Evolutionary conservation across 2,113 vertebrate genomes (phyloP), one percentile per base, ranked within the genome.

Genomic region (Tor tambroides): DNA sequence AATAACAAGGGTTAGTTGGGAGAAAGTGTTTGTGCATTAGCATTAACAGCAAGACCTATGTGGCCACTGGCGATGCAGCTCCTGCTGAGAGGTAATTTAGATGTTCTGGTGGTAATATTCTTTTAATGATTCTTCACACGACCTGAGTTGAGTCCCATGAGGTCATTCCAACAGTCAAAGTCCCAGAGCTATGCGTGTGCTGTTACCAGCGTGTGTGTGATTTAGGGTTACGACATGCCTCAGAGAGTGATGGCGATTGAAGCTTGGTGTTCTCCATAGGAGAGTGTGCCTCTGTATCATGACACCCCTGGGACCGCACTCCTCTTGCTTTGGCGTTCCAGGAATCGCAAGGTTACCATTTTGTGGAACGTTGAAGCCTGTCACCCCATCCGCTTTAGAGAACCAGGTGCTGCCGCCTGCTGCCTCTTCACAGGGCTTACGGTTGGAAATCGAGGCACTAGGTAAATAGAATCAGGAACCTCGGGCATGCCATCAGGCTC

Each of bases 371-470:
- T 83, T 84, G 85, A 90, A 84, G 84, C 87, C 67, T 91, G 90
- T 91, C 90, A 91, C 90, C 85, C 89, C 87, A 87, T 91, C 90
- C 85, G 23, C 59, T 84, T 54, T 84, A 81, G 72, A 46, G 79
- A 72, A 78, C 90, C 92, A 91, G 92, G 90, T 93, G 77, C 87
- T 80, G 86, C 77, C 26, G 38, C 63, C 80, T 74, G 80, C 83
- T 41, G 87, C 72, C 46, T 23, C 86, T 35, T 78, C 63, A 78
- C 23, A 5, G 86, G 86, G 83, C 91, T 88, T 90, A 90, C 79
- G 2, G 83, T 63, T 61, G 94, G 94, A 94, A 95, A 90, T 91
- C 85, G 90, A 95, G 92, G 85, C 92, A 92, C 89, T 92, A 93
- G 92, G 93, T 94, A 92, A 94, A 95, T 89, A 89, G 80, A 56